Conservation (phyloP, 2,888 invertebrate genomes). For the Ceraclea dissimilis region DNA sequence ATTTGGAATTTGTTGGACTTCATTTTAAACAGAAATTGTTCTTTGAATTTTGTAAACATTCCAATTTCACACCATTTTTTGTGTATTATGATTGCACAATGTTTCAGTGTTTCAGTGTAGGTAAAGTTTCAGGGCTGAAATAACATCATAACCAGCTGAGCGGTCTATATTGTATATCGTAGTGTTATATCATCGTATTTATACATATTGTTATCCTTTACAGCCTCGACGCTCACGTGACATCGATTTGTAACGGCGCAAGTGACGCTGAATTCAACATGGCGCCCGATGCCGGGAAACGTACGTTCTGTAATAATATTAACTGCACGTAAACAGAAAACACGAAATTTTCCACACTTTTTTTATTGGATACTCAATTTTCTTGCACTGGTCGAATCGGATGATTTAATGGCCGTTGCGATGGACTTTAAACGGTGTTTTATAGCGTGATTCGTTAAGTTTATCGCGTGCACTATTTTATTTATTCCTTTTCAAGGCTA, state of each 20-base stretch:
- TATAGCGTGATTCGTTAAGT: too few species aligned
- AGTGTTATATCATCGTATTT: not conserved
- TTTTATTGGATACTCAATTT: not conserved
- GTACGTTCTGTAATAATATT: conserved; percentile 1
- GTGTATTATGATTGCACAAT: not conserved
- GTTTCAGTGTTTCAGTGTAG: not conserved
- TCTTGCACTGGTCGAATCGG: not conserved
- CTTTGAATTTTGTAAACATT: not conserved
- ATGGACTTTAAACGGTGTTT: too few species aligned
- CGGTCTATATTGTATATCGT: not conserved
- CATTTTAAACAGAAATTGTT: not conserved
- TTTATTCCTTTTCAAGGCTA: too few species aligned
- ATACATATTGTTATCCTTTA: not conserved
- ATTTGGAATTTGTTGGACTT: not conserved
- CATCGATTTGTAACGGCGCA: conserved; percentile 29
- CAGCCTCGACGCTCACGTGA: conserved; percentile 30
- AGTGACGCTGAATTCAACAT: conserved; percentile 24
- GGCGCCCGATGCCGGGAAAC: conserved; percentile 17
- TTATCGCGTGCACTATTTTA: too few species aligned
- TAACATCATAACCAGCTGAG: conserved; percentile 22
- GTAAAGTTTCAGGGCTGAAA: too few species aligned
- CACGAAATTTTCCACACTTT: not conserved
- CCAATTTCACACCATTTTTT: not conserved
- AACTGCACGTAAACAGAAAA: conserved; percentile 6
- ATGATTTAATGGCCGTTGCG: too few species aligned